Conservation (phyloP, 2,797 vertebrate genomes). For the Ambastaia sidthimunki region DNA sequence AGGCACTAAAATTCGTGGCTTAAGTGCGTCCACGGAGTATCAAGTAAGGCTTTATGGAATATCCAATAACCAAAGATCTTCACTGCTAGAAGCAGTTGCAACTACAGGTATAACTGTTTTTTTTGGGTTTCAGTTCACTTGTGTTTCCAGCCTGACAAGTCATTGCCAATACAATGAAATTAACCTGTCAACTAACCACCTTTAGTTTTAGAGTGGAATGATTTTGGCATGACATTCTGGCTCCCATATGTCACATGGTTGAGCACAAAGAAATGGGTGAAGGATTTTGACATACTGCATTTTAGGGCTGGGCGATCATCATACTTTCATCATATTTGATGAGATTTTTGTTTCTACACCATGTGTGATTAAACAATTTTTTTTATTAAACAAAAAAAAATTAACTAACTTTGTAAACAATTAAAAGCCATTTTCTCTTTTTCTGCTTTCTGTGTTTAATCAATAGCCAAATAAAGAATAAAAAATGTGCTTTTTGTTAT, state of each 20-base stretch:
- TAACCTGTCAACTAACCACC: no score
- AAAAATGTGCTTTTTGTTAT: no score
- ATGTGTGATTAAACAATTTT: no score
- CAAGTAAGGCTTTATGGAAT: conserved; percentile 74
- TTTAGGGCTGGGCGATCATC: neutral
- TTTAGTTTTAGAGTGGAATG: neutral
- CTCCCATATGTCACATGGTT: conserved; percentile 39
- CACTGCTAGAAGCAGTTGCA: conserved; percentile 71
- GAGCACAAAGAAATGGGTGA: conserved; percentile 51
- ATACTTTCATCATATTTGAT: no score
- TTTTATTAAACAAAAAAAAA: no score
- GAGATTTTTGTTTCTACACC: no score
- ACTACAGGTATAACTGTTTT: conserved; percentile 76
- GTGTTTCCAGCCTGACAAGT: conserved; percentile 13
- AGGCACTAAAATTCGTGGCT: conserved; percentile 67
- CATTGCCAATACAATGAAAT: neutral
- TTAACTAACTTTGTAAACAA: no score
- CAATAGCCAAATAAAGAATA: no score
- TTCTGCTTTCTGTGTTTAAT: no score
- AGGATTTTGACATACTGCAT: no score
- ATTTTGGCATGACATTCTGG: conserved; percentile 63
- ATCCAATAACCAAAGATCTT: conserved; percentile 70
- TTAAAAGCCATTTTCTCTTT: no score
- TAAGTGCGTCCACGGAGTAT: conserved; percentile 73
- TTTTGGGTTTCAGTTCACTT: conserved; percentile 52